Base-by-base conservation (phyloP, 2,888 invertebrate species). In the Camponotus fellah region DNA sequence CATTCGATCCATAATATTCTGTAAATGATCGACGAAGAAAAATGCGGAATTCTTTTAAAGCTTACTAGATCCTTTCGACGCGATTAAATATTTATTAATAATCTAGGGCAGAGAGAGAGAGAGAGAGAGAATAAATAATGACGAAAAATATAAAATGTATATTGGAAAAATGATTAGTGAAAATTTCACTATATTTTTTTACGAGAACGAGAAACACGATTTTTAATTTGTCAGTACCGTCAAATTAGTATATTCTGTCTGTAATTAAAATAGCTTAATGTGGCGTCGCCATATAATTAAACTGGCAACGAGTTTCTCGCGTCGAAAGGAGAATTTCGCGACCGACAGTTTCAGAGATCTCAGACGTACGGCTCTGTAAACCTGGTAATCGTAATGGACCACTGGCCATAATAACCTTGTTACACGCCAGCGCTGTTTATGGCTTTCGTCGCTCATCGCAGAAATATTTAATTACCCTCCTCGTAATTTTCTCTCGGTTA, bases 381-480 rank as follows among this genome's bases (percentile, higher is more conserved):
- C 72, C 68, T 77, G 89, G 89, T 88, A 87, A 87, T 80, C 46
- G 60, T 76, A 40, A 82, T 74, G 84, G 76, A 83, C 87, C 84
- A 60, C 43, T 62, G 56, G 66, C 53, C 60, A 69, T 85, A 89
- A 90, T 90, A 86, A 85, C 83, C 66, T 58, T 82, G 82, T 83
- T 82, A 68, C 49, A 81, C 49, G 2, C 2, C 26, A 26, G 26
- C 82, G 34, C 5, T 21, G 62, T 87, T 91, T 86, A 76, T 71
- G 68, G 64, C 84, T 86, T 87, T 89, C 86, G 88, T 91, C 84
- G 69, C 83, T 53, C 84, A 83, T 53, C 82, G 83, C 76, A 88
- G 90, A 91, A 91, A 91, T 91, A 92, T 92, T 92, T 92, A 91
- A 92, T 92, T 91, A 90, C 83, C 87, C 72, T 72, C 64, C 66